Evolutionary conservation across 2,113 vertebrate genomes (phyloP), one percentile per base, ranked within the genome.

Genomic region (Pao palembangensis): DNA sequence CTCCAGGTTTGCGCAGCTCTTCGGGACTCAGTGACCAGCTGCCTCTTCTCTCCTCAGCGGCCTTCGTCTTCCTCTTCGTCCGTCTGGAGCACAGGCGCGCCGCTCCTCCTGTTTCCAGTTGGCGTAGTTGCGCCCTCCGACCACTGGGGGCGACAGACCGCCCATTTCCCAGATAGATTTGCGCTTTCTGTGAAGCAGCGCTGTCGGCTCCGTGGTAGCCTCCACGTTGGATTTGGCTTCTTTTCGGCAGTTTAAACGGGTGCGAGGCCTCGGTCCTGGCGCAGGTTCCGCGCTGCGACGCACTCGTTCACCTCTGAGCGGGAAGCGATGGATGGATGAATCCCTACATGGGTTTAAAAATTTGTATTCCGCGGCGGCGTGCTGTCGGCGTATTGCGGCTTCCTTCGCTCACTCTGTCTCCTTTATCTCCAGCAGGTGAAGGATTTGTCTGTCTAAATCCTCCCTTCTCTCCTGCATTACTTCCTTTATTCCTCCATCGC

Each of bases 11-110:
- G 1, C 66, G 70, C 66, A 67, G 76, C 67, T 70, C 15, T 48
- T 73, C 72, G 42, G 51, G n/a, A 25, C 63, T 60, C 34, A 23
- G 49, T 61, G 61, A 64, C 69, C 70, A 48, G 62, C 63, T 72
- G 64, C 63, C 54, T 82, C 31, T 75, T 80, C 66, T 78, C 53
- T 75, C 75, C 70, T n/a, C n/a, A n/a, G 69, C 75, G 73, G 63
- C 59, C 68, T 64, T 69, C 77, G 75, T 80, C 77, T 72, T 75
- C 77, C 47, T 73, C 78, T 65, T 62, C 59, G 64, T 71, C 73
- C 70, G 66, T 67, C 73, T 81, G 64, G 65, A 25, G 23, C 3
- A 25, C 23, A 25, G 25, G 6, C 25, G 25, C 25, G 6, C 2
- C 25, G 6, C 25, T 28, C 25, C 3, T 28, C 25, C 6, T 28